A percentile compares a stretch with the other conserved stretches of the same genome.
Evolutionary conservation across 1,140 invertebrate species (phyloP).

Genomic region (Tyrophagus putrescentiae): DNA sequence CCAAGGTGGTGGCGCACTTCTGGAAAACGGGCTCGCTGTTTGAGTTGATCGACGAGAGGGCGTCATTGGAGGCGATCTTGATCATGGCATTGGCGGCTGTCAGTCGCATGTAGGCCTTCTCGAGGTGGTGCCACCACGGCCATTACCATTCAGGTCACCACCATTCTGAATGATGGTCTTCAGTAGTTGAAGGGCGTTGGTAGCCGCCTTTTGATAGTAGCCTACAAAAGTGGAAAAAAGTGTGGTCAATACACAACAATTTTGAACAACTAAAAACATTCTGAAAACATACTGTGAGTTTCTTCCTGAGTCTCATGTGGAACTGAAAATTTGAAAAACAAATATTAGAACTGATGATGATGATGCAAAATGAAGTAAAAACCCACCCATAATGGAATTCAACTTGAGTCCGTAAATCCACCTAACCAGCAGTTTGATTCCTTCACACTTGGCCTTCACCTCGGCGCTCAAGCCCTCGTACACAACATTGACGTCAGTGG

Average conservation of each 20-base stretch:
- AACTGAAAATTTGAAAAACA: slow-evolving; percentile 13
- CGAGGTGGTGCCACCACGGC: slow-evolving; percentile 40
- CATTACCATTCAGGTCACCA: slow-evolving; percentile 55
- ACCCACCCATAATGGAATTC: slow-evolving; percentile 19
- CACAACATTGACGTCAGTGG: slow-evolving; percentile 27
- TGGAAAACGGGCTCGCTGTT: slow-evolving; percentile 17
- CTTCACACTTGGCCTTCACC: slow-evolving; percentile 81
- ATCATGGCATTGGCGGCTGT: slow-evolving; percentile 85
- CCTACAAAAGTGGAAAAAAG: slow-evolving; percentile 12
- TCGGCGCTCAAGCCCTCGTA: slow-evolving; percentile 76
- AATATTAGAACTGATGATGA: not conserved
- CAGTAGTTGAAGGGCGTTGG: slow-evolving; percentile 66
- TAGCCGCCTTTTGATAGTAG: slow-evolving; percentile 21
- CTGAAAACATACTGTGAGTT: slow-evolving; percentile 14
- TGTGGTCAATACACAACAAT: not conserved
- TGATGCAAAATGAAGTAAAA: not conserved
- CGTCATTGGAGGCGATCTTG: slow-evolving; percentile 39
- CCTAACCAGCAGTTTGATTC: slow-evolving; percentile 84
- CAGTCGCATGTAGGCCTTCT: slow-evolving; percentile 79
- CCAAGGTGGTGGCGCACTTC: slow-evolving; percentile 16
- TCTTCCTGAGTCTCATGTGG: slow-evolving; percentile 21
- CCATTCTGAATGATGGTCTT: slow-evolving; percentile 75
- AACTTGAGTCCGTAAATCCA: slow-evolving; percentile 79
- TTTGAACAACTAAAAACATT: not conserved
- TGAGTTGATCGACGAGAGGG: slow-evolving; percentile 12